Percentiles rank a stretch among this genome's conserved stretches.
Conservation (phyloP, 2,113 vertebrate genomes). For the Aramus guarauna region DNA sequence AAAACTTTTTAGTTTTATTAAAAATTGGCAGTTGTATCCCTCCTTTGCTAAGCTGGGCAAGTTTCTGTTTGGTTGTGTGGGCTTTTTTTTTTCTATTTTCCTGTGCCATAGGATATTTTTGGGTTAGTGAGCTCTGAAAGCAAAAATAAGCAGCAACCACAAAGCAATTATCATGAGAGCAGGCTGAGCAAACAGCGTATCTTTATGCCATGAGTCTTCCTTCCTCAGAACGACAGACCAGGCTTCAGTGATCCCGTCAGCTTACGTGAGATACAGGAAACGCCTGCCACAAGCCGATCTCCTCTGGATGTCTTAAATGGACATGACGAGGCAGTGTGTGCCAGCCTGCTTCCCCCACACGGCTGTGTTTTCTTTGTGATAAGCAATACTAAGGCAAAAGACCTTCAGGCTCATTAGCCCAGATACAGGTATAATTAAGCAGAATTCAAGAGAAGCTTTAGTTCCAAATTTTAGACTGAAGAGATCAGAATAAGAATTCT, state of each 20-base stretch:
- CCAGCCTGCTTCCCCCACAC: neutral
- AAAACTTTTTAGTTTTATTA: neutral
- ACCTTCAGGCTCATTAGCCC: neutral
- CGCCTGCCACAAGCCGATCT: neutral
- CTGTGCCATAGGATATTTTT: slow-evolving; percentile 16
- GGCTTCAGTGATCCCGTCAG: neutral
- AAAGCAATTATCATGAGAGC: slow-evolving; percentile 30
- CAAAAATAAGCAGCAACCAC: slow-evolving; percentile 17
- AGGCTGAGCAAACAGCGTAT: neutral
- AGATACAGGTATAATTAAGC: neutral
- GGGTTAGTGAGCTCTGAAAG: neutral
- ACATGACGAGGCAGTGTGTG: neutral
- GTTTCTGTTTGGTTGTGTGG: neutral
- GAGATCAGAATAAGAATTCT: neutral
- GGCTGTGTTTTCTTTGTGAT: neutral
- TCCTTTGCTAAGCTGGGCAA: neutral
- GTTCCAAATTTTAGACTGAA: neutral
- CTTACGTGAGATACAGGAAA: slow-evolving; percentile 3
- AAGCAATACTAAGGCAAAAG: neutral
- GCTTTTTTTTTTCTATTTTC: neutral
- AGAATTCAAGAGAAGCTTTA: neutral
- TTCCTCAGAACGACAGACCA: neutral
- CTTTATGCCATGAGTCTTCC: slow-evolving; percentile 30
- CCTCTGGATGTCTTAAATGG: neutral
- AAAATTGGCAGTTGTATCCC: neutral